A percentile compares a stretch with the other conserved stretches of the same genome.
These are phyloP conservation scores for Julus scandinavius DNA, from an alignment of 2,888 invertebrate species.

Conservation along the genomic window DNA sequence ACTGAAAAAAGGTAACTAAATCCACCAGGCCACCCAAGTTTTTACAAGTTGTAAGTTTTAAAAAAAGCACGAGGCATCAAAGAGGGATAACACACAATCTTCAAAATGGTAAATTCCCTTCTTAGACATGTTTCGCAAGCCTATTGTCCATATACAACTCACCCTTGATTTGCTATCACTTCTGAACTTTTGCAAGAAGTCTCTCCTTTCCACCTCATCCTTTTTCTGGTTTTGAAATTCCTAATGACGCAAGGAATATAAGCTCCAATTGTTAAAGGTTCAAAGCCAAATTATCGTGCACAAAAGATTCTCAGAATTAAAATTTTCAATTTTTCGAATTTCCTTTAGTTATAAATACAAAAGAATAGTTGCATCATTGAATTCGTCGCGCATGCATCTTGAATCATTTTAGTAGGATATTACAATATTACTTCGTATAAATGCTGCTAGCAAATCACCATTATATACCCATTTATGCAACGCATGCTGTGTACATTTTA, in stretches of 20 bases:
- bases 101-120: not conserved
- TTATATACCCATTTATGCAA: not conserved
- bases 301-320: constrained; percentile 27
- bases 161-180: constrained; percentile 7
- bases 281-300: constrained; percentile 17
- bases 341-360: not conserved
- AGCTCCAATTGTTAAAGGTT: constrained; percentile 27
- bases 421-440: not conserved
- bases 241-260: constrained; percentile 36
- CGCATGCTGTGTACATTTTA: not conserved
- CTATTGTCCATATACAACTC: not conserved
- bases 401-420: not conserved
- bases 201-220: constrained; percentile 28
- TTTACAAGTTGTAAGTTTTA: constrained; percentile 1
- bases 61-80: not conserved
- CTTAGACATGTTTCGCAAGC: not conserved
- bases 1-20: not conserved
- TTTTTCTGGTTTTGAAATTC: constrained; percentile 43
- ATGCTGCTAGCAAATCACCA: not conserved
- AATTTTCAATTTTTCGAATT: constrained; percentile 1
- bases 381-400: constrained; percentile 2
- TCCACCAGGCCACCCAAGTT: not conserved
- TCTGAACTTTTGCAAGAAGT: constrained; percentile 28
- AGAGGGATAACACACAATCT: not conserved
- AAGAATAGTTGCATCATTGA: not conserved